phyloP scores from a whole-genome alignment of 64 coral and sea anemone genomes.

The Orbicella faveolata region DNA sequence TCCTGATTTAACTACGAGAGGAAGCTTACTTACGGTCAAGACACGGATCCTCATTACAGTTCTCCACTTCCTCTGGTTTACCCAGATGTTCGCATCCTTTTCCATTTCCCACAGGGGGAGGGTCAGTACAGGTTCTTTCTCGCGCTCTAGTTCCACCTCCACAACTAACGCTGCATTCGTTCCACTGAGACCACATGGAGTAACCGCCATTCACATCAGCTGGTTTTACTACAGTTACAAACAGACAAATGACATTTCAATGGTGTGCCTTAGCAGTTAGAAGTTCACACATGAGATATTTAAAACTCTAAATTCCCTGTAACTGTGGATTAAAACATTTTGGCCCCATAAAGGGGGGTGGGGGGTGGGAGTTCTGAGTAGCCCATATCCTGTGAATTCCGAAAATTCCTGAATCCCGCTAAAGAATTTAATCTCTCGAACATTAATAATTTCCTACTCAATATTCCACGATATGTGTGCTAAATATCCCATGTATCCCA shows the following conservation, averaged over 20 bases:
- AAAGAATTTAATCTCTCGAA: too few species aligned
- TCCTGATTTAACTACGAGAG: too few species aligned
- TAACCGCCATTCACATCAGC: conserved; percentile 62
- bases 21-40: conserved; percentile 22
- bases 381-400: too few species aligned
- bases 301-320: too few species aligned
- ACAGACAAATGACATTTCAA: background rate
- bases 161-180: conserved; percentile 49
- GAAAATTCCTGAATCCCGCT: too few species aligned
- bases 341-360: too few species aligned
- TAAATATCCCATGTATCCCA: too few species aligned
- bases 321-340: too few species aligned
- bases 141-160: conserved; percentile 35
- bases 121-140: conserved; percentile 52
- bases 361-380: too few species aligned
- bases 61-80: conserved; percentile 13
- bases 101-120: conserved; percentile 30
- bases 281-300: background rate
- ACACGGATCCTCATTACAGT: conserved; percentile 40
- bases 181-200: conserved; percentile 74
- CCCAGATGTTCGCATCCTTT: conserved; percentile 22
- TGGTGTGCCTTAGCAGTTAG: too few species aligned
- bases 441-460: too few species aligned
- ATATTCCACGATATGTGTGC: too few species aligned
- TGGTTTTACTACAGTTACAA: conserved; percentile 7